Base-by-base conservation (phyloP, 2,888 invertebrate species). In the Mythimna loreyi region DNA sequence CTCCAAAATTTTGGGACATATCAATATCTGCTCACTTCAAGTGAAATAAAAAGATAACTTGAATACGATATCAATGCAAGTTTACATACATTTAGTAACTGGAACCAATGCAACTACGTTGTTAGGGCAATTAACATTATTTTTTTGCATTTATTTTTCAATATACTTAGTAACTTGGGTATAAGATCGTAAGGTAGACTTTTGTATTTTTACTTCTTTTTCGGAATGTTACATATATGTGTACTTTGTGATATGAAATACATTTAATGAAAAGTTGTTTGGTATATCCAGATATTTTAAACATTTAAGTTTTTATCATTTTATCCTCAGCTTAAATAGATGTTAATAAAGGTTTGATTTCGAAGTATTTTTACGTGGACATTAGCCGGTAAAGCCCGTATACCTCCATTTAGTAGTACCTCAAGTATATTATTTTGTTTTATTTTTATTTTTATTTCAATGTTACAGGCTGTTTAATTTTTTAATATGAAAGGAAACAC, bases 341-440 rank as follows among this genome's bases (percentile, higher is more conserved):
- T 75, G 82, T 81, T 82, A 77, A 78, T 72, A 57, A 74, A 78
- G 74, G 84, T 85, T 85, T 85, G 86, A 86, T 89, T 81, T 83
- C 76, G 67, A 78, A 82, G 62, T 80, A 70, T 75, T 79, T 68
- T 81, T 80, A 80, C 80, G 78, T 72, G 73, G 76, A 72, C 72
- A 81, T 80, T 80, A 70, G 80, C 82, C 73, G 80, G 78, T 86
- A 80, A 85, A 88, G 89, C 88, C 88, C 88, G 87, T 90, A 88
- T 93, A 94, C 93, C 94, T 94, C 94, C 90, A 89, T 72, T 88
- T 90, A 89, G 86, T 93, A 93, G 89, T 95, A 95, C 95, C 95
- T 95, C 95, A 94, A 87, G 89, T 92, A 92, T 93, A 92, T 92
- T 94, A 93, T 94, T 93, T 92, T 94, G 92, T 94, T 92, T 93